These are phyloP conservation scores for Chrysaora quinquecirrha DNA, from an alignment of 30 jellyfish, hydroid and myxozoan genomes.

Conservation along the genomic window DNA sequence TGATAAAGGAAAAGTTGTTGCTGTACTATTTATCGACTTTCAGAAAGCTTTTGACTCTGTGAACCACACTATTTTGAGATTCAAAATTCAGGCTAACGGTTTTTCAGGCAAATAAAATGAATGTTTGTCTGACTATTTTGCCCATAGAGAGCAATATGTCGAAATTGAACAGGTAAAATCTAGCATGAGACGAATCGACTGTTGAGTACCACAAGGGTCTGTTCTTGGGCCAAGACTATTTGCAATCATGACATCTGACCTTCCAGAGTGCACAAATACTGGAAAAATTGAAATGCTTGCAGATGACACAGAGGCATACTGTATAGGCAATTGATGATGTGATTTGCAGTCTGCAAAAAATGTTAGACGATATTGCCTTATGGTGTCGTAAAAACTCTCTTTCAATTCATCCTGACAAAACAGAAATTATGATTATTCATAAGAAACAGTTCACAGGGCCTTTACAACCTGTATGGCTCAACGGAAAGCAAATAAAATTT, in stretches of 20 bases:
- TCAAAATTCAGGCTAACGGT: too few relatives aligned
- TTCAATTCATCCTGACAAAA: constrained; percentile 35
- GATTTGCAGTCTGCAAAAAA: constrained; percentile 29
- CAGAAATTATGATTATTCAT: constrained; percentile 28
- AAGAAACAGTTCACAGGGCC: constrained; percentile 29
- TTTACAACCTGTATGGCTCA: constrained; percentile 44
- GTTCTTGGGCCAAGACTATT: constrained; percentile 5
- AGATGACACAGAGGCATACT: neutral
- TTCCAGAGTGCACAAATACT: constrained; percentile 8
- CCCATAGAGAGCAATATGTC: constrained; percentile 15
- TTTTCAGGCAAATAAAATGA: too few relatives aligned
- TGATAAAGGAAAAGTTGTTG: too few relatives aligned
- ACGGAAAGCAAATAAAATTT: constrained; percentile 21
- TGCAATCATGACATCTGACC: constrained; percentile 33
- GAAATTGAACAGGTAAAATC: constrained; percentile 20
- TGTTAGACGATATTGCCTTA: constrained; percentile 34
- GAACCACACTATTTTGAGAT: too few relatives aligned
- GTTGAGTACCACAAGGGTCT: constrained; percentile 1
- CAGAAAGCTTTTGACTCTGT: too few relatives aligned
- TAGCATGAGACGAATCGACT: constrained; percentile 17
- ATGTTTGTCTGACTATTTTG: constrained; percentile 15
- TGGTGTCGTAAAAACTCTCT: constrained; percentile 24
- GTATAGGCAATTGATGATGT: constrained; percentile 31
- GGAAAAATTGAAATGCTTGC: constrained; percentile 18
- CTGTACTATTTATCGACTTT: too few relatives aligned